Base-by-base conservation (phyloP, 2,113 vertebrate species). In the Paratilapia polleni region DNA sequence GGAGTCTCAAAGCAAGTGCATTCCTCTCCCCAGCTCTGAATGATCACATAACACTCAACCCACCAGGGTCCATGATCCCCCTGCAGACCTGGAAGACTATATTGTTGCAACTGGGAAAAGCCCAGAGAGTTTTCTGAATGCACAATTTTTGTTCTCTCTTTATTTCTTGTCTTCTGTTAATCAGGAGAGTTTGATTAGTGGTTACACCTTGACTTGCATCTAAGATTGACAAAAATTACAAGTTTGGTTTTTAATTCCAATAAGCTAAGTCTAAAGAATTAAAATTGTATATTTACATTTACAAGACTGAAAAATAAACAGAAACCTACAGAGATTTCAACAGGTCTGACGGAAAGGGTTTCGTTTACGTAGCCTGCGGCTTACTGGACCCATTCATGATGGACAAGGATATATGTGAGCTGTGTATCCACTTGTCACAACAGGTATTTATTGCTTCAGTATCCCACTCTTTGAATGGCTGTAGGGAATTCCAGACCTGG, bases 1-100 rank as follows among this genome's bases (percentile, higher is more conserved):
- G 87, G 80, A 88, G 91, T 86, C 92, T 93, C 82, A 41, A 52
- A 94, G 93, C 91, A 94, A 95, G 91, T 94, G 88, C 91, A 94
- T 95, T 93, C 92, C 92, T 92, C 59, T 87, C 83, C 76, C 15
- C 8, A 4, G 77, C 74, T 83, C 76, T 70, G 78, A 73, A 90
- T 90, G 93, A 95, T 95, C 94, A 86, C 89, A 91, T 95, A 87
- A 92, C 93, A 90, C 83, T 82, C 75, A 9, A 81, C 52, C 64
- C 63, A 77, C 70, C 60, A 62, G 78, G 78, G 78, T 83, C 89
- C 78, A 34, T 78, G 87, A 89, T 84, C 81, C 73, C 63, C 52
- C 75, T 59, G 34, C 77, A 78, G 73, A 66, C 79, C 77, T 86
- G 79, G 57, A 85, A 81, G 70, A 84, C 75, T 82, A 83, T 64